Evolutionary conservation across 2,113 vertebrate genomes (phyloP).

Genomic region (Galemys pyrenaicus): DNA sequence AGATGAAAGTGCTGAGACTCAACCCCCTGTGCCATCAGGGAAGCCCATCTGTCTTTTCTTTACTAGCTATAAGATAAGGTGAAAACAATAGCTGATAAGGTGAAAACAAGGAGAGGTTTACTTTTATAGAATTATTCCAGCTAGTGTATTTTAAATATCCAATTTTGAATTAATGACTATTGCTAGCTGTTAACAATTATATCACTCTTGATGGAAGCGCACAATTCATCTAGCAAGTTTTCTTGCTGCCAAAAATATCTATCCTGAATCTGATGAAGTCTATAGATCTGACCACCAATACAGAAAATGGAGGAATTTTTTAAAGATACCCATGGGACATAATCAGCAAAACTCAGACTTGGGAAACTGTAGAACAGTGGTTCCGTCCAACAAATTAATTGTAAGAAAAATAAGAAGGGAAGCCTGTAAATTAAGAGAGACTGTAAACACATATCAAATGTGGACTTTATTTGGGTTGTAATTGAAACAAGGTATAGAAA

Average conservation of each 20-base stretch:
- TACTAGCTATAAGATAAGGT: not conserved
- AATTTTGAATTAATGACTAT: not conserved
- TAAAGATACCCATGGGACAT: not conserved
- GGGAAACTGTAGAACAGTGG: not conserved
- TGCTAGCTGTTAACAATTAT: not conserved
- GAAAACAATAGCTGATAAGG: not conserved
- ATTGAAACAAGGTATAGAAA: not conserved
- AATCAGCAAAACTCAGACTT: not conserved
- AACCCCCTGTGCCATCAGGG: no score
- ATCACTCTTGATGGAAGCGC: not conserved
- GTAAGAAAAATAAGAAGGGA: not conserved
- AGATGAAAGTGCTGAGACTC: no score
- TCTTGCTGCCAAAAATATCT: not conserved
- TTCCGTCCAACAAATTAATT: not conserved
- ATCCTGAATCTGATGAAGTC: not conserved
- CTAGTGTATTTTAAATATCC: conserved; percentile 21
- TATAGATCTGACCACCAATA: not conserved
- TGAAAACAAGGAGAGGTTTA: no score
- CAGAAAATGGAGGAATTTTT: not conserved
- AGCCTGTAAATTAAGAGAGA: not conserved
- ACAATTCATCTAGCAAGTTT: not conserved
- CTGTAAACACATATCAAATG: not conserved
- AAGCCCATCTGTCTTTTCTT: not conserved
- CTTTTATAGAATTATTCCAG: not conserved
- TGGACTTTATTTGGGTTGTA: not conserved